Evolutionary conservation across 2,888 invertebrate species (phyloP).

Genomic region (Orgyia antiqua): DNA sequence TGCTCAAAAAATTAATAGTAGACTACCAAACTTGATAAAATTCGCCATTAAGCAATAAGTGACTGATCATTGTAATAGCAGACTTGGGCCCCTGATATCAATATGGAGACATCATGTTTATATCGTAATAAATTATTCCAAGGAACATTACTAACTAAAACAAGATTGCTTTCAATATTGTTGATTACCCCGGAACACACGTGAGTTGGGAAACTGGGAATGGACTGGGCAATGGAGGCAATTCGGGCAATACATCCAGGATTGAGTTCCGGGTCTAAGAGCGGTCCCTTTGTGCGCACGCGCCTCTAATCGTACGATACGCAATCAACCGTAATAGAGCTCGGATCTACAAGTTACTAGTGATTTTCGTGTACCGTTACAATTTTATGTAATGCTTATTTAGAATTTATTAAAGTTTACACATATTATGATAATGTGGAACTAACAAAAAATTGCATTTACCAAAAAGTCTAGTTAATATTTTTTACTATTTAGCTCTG

Average conservation of each 20-base stretch:
- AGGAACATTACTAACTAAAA: slow-evolving; percentile 17
- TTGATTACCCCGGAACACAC: slow-evolving; percentile 33
- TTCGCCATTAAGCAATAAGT: too few relatives aligned
- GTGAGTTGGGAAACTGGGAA: slow-evolving; percentile 36
- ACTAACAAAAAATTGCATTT: background rate
- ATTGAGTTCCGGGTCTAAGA: slow-evolving; percentile 53
- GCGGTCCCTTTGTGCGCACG: slow-evolving; percentile 53
- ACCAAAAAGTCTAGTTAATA: too few relatives aligned
- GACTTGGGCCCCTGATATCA: too few relatives aligned
- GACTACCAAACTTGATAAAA: too few relatives aligned
- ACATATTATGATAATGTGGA: background rate
- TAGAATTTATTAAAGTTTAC: background rate
- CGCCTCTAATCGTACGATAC: slow-evolving; percentile 57
- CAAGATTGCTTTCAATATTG: slow-evolving; percentile 25
- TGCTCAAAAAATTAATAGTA: too few relatives aligned
- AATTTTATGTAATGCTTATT: background rate
- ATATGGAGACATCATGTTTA: too few relatives aligned
- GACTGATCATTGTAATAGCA: too few relatives aligned
- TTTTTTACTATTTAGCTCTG: too few relatives aligned
- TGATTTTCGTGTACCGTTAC: background rate
- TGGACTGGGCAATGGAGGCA: slow-evolving; percentile 12
- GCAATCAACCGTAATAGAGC: slow-evolving; percentile 56
- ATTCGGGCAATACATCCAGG: slow-evolving; percentile 21
- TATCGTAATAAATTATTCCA: too few relatives aligned
- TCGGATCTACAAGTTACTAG: slow-evolving; percentile 16